Base-by-base conservation (phyloP, 2,113 vertebrate species). In the Maccullochella peelii region DNA sequence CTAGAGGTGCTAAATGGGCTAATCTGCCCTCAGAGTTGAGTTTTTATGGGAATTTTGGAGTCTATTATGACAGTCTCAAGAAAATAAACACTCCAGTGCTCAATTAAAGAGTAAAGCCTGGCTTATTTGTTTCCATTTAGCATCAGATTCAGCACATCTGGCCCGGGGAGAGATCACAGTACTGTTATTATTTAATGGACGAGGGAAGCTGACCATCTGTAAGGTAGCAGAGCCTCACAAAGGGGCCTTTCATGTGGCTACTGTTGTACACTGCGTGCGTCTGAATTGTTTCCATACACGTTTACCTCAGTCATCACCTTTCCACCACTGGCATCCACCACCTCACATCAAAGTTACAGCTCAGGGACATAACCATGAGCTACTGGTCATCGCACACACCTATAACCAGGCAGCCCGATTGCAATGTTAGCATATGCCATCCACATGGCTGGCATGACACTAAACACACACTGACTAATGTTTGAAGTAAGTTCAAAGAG, bases 371-470 rank as follows among this genome's bases (percentile, higher is more conserved):
- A 93, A 97, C 95, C 93, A 92, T 94, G 93, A 95, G 88, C 95
- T 92, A 94, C 88, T 85, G 93, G 94, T 94, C 95, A 94, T 93
- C 86, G 86, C 73, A 90, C 87, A 87, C 87, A 89, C 86, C 78
- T 79, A 95, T 85, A 95, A 94, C 90, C 90, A 93, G 71, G 85
- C 79, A 50, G 88, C 82, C 90, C 94, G 88, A 74, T 80, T 89
- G 67, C 85, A 92, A 90, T 90, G 93, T 94, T 93, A 95, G 92
- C 97, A 97, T 96, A 96, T 97, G 96, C 95, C 95, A 95, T 95
- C 92, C 97, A 97, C 96, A 96, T 97, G 96, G 96, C 94, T 96
- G 95, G 95, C 95, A 96, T 81, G 88, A 94, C 95, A 95, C 95
- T 95, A 96, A 96, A 96, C 94, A 86, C 89, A 90, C 92, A 94